Evolutionary conservation across 2,888 invertebrate genomes (phyloP).

Genomic region (Drosophila nigritarsus): DNA sequence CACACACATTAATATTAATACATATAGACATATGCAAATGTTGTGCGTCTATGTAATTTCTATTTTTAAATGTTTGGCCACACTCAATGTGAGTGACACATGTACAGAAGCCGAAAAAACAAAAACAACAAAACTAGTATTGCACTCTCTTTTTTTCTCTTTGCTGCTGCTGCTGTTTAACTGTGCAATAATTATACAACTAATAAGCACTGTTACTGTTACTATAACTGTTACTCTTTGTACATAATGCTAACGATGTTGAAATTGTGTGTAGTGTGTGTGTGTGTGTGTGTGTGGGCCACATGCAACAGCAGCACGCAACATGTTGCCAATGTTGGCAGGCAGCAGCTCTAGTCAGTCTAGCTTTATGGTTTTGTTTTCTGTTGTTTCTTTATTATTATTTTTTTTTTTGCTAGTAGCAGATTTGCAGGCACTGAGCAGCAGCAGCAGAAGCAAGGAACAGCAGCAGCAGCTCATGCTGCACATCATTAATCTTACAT

Average conservation of each 20-base stretch:
- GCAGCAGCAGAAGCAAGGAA: neutral
- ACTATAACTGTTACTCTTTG: constrained; percentile 49
- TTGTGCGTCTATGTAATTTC: constrained; percentile 54
- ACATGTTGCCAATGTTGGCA: constrained; percentile 62
- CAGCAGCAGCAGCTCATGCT: constrained; percentile 48
- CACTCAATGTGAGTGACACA: constrained; percentile 37
- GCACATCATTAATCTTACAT: constrained; percentile 74
- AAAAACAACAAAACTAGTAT: constrained; percentile 19
- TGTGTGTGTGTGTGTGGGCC: constrained; percentile 30
- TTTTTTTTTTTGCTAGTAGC: constrained; percentile 36
- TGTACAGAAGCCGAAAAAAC: constrained; percentile 33
- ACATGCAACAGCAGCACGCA: constrained; percentile 68
- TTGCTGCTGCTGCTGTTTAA: constrained; percentile 30
- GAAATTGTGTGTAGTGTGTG: constrained; percentile 50
- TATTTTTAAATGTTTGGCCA: constrained; percentile 54
- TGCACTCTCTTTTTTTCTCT: constrained; percentile 20
- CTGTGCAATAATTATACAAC: constrained; percentile 55
- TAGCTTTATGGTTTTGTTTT: constrained; percentile 47
- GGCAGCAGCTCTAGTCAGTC: constrained; percentile 28
- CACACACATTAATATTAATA: neutral
- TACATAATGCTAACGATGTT: constrained; percentile 68
- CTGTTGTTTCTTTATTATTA: constrained; percentile 12
- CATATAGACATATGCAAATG: constrained; percentile 17
- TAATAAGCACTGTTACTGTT: constrained; percentile 35
- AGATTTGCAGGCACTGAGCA: constrained; percentile 15